Base-by-base conservation (phyloP, 2,113 vertebrate genomes). In the Micromys minutus region DNA sequence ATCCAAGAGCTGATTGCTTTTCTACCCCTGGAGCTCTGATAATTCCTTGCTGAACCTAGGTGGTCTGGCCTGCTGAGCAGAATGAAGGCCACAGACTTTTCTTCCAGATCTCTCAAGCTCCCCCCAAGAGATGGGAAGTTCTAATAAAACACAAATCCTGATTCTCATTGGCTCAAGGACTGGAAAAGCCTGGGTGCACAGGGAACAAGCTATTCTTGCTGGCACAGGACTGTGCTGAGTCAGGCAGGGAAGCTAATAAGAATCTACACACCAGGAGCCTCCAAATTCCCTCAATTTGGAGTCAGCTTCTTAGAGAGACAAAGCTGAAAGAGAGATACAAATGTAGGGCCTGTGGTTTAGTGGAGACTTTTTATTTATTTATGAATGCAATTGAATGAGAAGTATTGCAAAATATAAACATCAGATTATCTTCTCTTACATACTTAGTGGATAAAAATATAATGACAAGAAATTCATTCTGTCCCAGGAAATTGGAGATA, bases 281-380 rank as follows among this genome's bases (percentile, higher is more conserved):
- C 88, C 90, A 72, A 91, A 94, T 83, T 94, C 24, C 87, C 83
- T 83, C 83, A 69, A 59, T 93, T 96, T 95, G 52, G 69, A 94
- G 74, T 77, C 45, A 94, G 65, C 65, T 85, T 92, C 80, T 80
- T 80, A 79, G 5, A 75, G 67, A 94, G 42, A 96, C 75, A 57
- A 69, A 71, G 59, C n/a, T 92, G 85, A 89, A 81, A 90, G 47
- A 90, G 79, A 94, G 55, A 90, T 17, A 50, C 36, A 72, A 63
- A 79, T 76, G 69, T 26, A 94, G 9, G 81, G 42, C 57, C 31
- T 93, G 55, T 63, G 47, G 74, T 75, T 83, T 96, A 90, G 94
- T 34, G 65, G 52, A 92, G 26, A 90, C 45, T 74, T 86, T 80
- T n/a, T 55, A 77, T 45, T 96, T 94, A 95, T 94, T 95, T 95